A percentile compares a stretch with the other conserved stretches of the same genome.
Evolutionary conservation across 2,888 invertebrate species (phyloP).

Genomic region (Hyalella azteca): DNA sequence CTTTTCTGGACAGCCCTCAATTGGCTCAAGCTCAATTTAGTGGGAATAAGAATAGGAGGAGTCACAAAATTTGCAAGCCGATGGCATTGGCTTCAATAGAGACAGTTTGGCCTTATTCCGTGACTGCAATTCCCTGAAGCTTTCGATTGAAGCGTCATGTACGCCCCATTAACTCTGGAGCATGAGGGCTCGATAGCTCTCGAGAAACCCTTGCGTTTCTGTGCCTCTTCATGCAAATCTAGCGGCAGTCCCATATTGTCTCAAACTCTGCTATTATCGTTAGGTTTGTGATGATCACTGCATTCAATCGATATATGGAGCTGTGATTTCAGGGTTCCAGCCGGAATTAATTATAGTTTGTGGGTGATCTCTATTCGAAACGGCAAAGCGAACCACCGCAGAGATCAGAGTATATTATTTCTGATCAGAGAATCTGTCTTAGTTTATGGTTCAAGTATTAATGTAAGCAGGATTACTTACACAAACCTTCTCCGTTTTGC

Average conservation of each 20-base stretch:
- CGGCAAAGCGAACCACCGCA: no score
- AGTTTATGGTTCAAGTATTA: no score
- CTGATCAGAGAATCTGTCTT: no score
- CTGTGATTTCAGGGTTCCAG: no score
- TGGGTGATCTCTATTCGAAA: no score
- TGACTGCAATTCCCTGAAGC: conserved; percentile 1
- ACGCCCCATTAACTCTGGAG: conserved; percentile 7
- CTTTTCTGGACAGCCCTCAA: neutral
- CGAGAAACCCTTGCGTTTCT: neutral
- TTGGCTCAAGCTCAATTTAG: conserved; percentile 4
- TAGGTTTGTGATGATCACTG: neutral
- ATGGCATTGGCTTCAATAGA: conserved; percentile 22
- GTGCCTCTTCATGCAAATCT: neutral
- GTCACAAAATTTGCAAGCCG: conserved; percentile 3
- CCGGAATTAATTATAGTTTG: no score
- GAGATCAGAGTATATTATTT: no score
- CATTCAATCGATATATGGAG: neutral
- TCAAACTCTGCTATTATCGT: neutral
- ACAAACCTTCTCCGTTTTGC: no score
- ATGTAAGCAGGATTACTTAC: no score
- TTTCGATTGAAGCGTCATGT: neutral
- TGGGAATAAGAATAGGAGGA: neutral
- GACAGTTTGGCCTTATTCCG: neutral
- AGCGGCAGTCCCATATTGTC: neutral
- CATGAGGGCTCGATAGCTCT: conserved; percentile 23